A percentile compares a stretch with the other conserved stretches of the same genome.
These are phyloP conservation scores for Stigmatopora argus DNA, from an alignment of 2,113 vertebrate genomes.

Conservation along the genomic window DNA sequence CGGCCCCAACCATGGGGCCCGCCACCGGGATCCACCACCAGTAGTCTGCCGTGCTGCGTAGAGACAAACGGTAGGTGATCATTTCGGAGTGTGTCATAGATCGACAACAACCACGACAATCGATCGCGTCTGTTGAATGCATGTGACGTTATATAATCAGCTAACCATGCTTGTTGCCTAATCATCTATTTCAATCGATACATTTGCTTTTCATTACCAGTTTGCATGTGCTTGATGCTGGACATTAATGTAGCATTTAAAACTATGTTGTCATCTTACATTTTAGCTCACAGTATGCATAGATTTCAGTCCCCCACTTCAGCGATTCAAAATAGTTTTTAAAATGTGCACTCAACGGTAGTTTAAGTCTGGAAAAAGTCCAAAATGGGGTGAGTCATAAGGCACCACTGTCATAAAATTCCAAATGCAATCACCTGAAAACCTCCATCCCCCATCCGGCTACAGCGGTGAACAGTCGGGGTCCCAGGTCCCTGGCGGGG, in stretches of 20 bases:
- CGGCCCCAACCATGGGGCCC: conserved; percentile 82
- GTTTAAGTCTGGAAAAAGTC: no score
- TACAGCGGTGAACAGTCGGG: conserved; percentile 84
- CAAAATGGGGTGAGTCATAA: no score
- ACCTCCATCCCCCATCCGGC: conserved; percentile 92
- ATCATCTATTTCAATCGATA: conserved; percentile 4
- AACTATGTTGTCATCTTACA: no score
- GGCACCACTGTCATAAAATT: not conserved
- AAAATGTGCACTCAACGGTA: no score
- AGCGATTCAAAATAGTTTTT: no score
- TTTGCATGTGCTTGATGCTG: not conserved
- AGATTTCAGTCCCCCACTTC: no score
- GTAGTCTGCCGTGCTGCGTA: conserved; percentile 77
- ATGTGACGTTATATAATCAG: conserved; percentile 50
- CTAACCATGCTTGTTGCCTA: not conserved
- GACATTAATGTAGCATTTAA: not conserved
- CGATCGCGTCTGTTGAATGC: conserved; percentile 19
- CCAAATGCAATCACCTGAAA: conserved; percentile 76
- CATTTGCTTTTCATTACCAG: not conserved
- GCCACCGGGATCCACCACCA: conserved; percentile 95
- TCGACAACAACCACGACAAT: conserved; percentile 34
- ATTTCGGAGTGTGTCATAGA: not conserved
- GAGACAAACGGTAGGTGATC: not conserved
- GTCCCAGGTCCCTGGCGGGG: conserved; percentile 87
- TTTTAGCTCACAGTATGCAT: no score